Percentiles rank a stretch among this genome's conserved stretches.
phyloP scores from a whole-genome alignment of 2,113 vertebrate genomes.

The Tursiops truncatus region DNA sequence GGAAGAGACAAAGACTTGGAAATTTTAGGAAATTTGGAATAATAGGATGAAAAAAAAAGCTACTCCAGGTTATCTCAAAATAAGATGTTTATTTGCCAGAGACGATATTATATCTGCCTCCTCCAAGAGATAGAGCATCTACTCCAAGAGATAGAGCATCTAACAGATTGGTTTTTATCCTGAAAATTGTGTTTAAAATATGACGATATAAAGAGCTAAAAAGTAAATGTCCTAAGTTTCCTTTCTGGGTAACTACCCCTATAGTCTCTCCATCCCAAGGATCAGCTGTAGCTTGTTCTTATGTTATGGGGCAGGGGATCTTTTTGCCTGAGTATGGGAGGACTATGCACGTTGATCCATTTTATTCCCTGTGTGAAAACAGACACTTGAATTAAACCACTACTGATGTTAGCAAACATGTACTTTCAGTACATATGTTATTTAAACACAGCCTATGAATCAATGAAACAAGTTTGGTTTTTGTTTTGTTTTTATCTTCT shows the following conservation, averaged over 20 bases:
- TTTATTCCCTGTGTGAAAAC: not conserved
- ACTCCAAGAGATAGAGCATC: not conserved
- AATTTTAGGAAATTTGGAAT: not conserved
- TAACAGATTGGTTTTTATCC: not conserved
- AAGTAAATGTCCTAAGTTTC: not conserved
- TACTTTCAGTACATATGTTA: not conserved
- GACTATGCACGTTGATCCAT: not conserved
- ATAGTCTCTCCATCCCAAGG: not conserved
- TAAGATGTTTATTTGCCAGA: not conserved
- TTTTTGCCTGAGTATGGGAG: not conserved
- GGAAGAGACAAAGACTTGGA: not conserved
- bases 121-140: not conserved
- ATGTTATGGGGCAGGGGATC: not conserved
- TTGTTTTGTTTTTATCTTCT: not conserved
- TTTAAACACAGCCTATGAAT: not conserved
- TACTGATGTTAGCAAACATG: not conserved
- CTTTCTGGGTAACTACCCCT: not conserved
- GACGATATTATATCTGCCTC: not conserved
- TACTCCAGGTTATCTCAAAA: not conserved
- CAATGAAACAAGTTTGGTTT: not conserved
- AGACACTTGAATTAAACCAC: not conserved
- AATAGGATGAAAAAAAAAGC: not conserved
- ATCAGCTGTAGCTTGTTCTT: not conserved
- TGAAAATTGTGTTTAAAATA: not conserved
- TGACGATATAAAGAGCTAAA: not conserved